Evolutionary conservation across 2,113 vertebrate species (phyloP).

Genomic region (Ornithorhynchus anatinus): DNA sequence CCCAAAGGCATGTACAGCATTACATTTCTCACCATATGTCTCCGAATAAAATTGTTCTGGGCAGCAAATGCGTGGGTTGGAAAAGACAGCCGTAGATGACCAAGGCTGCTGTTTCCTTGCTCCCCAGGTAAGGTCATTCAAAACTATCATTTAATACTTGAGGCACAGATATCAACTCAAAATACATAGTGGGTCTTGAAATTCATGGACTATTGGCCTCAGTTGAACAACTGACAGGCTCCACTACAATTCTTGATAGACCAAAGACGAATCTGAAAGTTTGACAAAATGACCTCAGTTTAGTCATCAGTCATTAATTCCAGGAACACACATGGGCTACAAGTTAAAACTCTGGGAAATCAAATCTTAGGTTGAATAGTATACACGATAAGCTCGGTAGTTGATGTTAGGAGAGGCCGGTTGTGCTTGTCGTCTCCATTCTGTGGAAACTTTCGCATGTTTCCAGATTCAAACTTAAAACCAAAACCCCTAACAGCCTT

Average conservation of each 20-base stretch:
- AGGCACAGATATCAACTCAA: neutral
- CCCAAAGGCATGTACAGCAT: neutral
- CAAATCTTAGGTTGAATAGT: neutral
- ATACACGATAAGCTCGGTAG: neutral
- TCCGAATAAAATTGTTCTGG: neutral
- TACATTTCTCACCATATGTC: neutral
- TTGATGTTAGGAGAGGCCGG: no score
- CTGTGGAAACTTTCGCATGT: no score
- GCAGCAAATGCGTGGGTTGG: no score
- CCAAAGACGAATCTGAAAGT: neutral
- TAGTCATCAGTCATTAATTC: neutral
- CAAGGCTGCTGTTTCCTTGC: neutral
- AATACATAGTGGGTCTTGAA: neutral
- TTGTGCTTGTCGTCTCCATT: no score
- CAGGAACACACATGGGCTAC: neutral
- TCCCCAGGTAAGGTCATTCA: neutral
- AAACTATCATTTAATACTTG: neutral
- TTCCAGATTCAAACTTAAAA: no score
- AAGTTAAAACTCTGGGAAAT: neutral
- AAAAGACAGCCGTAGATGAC: neutral
- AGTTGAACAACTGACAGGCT: neutral
- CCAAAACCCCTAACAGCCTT: neutral
- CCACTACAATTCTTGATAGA: neutral
- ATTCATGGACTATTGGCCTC: neutral
- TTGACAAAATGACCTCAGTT: neutral